These are phyloP conservation scores for Leucozona laternaria DNA, from an alignment of 2,888 invertebrate genomes.

Conservation along the genomic window DNA sequence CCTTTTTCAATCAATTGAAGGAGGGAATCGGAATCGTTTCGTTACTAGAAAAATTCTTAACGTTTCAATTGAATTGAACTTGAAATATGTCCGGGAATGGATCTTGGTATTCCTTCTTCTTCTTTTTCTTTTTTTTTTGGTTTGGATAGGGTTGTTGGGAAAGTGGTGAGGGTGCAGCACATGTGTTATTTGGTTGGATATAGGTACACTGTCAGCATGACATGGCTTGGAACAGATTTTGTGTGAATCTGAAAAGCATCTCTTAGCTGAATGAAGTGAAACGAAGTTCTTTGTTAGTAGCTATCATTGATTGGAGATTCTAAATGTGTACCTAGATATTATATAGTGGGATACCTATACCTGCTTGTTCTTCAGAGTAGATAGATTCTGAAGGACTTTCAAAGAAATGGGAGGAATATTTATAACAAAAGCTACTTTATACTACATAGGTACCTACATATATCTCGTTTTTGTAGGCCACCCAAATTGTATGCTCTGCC, in stretches of 20 bases:
- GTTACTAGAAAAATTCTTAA: slow-evolving; percentile 61
- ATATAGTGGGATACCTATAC: background rate
- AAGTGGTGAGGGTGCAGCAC: background rate
- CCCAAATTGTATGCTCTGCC: slow-evolving; percentile 11
- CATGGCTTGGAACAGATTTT: slow-evolving; percentile 40
- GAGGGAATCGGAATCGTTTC: slow-evolving; percentile 64
- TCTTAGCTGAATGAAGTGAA: slow-evolving; percentile 48
- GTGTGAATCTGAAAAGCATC: slow-evolving; percentile 44
- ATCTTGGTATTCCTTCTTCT: slow-evolving; percentile 15
- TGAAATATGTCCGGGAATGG: slow-evolving; percentile 55
- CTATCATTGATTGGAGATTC: slow-evolving; percentile 45
- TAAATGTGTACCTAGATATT: slow-evolving; percentile 7
- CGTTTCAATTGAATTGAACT: slow-evolving; percentile 72
- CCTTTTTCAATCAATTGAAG: slow-evolving; percentile 74
- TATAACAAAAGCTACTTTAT: slow-evolving; percentile 16
- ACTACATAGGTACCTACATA: background rate
- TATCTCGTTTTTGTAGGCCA: slow-evolving; percentile 8
- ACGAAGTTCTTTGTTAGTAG: slow-evolving; percentile 51
- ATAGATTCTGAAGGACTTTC: slow-evolving; percentile 29
- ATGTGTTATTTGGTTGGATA: slow-evolving; percentile 54
- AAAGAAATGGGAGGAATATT: slow-evolving; percentile 16
- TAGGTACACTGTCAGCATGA: slow-evolving; percentile 43
- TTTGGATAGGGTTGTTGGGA: background rate
- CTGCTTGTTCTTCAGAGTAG: background rate
- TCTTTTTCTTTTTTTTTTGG: background rate